A percentile compares a stretch with the other conserved stretches of the same genome.
Evolutionary conservation across 2,888 invertebrate species (phyloP).

Genomic region (Hoplodrina ambigua): DNA sequence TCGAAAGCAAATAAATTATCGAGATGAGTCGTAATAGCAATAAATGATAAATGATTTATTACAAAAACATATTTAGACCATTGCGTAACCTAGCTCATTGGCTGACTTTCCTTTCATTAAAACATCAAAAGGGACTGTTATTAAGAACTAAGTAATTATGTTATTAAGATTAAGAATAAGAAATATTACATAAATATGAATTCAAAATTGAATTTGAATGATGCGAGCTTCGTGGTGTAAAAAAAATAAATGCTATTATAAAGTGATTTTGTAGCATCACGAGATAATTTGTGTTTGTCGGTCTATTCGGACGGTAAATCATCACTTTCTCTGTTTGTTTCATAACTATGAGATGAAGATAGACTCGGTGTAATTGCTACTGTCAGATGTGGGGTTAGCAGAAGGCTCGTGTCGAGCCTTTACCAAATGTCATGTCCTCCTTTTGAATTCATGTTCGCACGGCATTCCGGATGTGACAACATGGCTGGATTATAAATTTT

Average conservation of each 20-base stretch:
- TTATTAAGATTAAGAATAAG: slow-evolving; percentile 26
- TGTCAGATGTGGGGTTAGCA: slow-evolving; percentile 63
- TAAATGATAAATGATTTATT: slow-evolving; percentile 28
- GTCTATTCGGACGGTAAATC: slow-evolving; percentile 73
- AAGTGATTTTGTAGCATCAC: slow-evolving; percentile 70
- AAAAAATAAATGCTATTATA: slow-evolving; percentile 72
- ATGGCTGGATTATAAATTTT: background rate
- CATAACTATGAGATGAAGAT: slow-evolving; percentile 66
- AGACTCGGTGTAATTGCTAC: slow-evolving; percentile 67
- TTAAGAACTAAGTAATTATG: slow-evolving; percentile 8
- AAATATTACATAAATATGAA: slow-evolving; percentile 24
- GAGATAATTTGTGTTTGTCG: slow-evolving; percentile 66
- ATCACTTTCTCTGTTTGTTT: slow-evolving; percentile 78
- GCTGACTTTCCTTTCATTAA: slow-evolving; percentile 47
- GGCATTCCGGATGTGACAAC: slow-evolving; percentile 21
- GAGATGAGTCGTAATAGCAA: slow-evolving; percentile 21
- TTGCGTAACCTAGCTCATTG: slow-evolving; percentile 24
- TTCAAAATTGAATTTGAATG: slow-evolving; percentile 38
- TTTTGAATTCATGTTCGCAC: slow-evolving; percentile 13
- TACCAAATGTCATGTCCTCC: slow-evolving; percentile 34
- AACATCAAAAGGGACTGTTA: slow-evolving; percentile 38
- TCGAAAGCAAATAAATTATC: slow-evolving; percentile 42
- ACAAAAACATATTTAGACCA: slow-evolving; percentile 7
- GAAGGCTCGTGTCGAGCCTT: slow-evolving; percentile 3
- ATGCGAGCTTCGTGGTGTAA: slow-evolving; percentile 10